A percentile compares a stretch with the other conserved stretches of the same genome.
These are phyloP conservation scores for Okamejei kenojei DNA, from an alignment of 2,797 vertebrate species.

Conservation along the genomic window DNA sequence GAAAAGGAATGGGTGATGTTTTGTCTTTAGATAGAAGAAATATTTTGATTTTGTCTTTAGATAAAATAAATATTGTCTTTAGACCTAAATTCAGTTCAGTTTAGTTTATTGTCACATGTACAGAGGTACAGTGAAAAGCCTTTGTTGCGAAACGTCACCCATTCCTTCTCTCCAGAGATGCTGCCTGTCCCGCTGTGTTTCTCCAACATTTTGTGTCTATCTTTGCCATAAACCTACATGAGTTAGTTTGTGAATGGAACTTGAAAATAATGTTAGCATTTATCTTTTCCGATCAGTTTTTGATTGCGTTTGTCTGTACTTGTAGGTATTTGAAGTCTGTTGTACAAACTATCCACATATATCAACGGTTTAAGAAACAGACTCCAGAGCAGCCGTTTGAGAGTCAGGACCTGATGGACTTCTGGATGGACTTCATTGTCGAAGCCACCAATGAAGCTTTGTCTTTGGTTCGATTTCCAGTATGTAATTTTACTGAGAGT, in stretches of 20 bases:
- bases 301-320: constrained; percentile 3
- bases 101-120: too few species aligned
- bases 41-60: too few species aligned
- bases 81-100: too few species aligned
- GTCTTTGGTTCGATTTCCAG: constrained; percentile 88
- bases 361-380: constrained; percentile 87
- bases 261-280: not conserved
- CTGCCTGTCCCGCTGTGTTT: too few species aligned
- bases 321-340: constrained; percentile 84
- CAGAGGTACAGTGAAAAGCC: too few species aligned
- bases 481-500: constrained; percentile 54
- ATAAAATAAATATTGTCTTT: not conserved
- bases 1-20: too few species aligned
- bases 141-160: too few species aligned
- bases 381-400: constrained; percentile 66
- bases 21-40: not conserved
- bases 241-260: not conserved
- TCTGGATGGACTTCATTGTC: constrained; percentile 97
- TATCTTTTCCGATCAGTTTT: not conserved
- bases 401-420: constrained; percentile 88
- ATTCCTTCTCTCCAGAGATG: too few species aligned
- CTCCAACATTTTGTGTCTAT: too few species aligned
- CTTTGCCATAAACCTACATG: not conserved
- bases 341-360: constrained; percentile 90
- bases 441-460: constrained; percentile 89